These are phyloP conservation scores for Corydoras sp. DNA, from an alignment of 2,113 vertebrate species.

Conservation along the genomic window DNA sequence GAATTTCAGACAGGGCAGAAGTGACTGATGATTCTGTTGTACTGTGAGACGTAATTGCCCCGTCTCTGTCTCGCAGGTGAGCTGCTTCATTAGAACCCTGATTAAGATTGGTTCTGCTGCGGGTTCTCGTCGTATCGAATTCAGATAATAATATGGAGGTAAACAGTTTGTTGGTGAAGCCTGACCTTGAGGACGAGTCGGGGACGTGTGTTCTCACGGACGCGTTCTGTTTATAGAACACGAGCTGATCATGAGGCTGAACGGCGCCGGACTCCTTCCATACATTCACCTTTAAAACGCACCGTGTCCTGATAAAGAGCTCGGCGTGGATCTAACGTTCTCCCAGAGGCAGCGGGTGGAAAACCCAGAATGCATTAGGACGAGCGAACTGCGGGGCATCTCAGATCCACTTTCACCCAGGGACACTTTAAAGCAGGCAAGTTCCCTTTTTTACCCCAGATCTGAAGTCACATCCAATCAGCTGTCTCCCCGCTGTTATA, in stretches of 20 bases:
- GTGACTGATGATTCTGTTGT: conserved; percentile 4
- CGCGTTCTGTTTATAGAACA: too few species aligned
- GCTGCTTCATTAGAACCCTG: conserved; percentile 8
- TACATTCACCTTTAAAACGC: too few species aligned
- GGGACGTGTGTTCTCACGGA: neutral
- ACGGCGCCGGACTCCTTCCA: too few species aligned
- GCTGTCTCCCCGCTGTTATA: neutral
- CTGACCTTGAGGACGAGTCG: conserved; percentile 6
- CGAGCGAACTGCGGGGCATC: too few species aligned
- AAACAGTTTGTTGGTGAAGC: conserved; percentile 2
- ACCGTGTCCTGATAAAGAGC: too few species aligned
- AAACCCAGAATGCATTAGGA: too few species aligned
- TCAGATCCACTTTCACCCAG: too few species aligned
- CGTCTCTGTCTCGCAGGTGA: conserved; percentile 3
- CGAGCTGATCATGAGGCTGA: too few species aligned
- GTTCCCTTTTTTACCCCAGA: too few species aligned
- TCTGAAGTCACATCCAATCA: neutral
- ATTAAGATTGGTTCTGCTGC: conserved; percentile 14
- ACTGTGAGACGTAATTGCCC: neutral
- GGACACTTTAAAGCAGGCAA: too few species aligned
- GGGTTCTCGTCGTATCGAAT: neutral
- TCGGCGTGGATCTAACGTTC: too few species aligned
- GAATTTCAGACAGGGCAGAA: conserved; percentile 5
- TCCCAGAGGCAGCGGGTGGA: too few species aligned
- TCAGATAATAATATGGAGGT: conserved; percentile 15